phyloP scores from a whole-genome alignment of 92 coral and sea anemone genomes.

The Epizoanthus fatuus region DNA sequence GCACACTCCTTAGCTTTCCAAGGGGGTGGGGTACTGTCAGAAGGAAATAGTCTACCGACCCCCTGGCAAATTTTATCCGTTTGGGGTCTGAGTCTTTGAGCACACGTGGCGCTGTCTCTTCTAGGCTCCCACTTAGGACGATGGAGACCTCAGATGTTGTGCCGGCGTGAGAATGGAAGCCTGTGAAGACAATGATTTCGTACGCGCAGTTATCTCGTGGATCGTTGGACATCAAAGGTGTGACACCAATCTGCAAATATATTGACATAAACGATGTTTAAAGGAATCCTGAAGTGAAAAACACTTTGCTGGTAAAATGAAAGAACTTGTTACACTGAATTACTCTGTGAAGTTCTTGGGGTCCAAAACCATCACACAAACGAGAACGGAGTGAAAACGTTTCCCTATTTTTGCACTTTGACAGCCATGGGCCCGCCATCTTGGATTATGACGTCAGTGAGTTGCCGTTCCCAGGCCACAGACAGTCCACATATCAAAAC shows the following conservation, averaged over 20 bases:
- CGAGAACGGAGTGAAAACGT: too few relatives aligned
- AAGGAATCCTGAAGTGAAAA: too few relatives aligned
- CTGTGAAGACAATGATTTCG: slow-evolving; percentile 87
- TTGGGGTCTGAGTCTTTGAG: slow-evolving; percentile 69
- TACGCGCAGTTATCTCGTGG: slow-evolving; percentile 90
- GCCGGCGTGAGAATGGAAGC: slow-evolving; percentile 82
- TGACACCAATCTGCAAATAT: slow-evolving; percentile 78
- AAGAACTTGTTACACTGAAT: too few relatives aligned
- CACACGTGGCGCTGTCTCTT: slow-evolving; percentile 80
- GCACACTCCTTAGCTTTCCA: slow-evolving; percentile 64
- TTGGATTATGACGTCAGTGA: too few relatives aligned
- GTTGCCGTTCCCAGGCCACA: too few relatives aligned
- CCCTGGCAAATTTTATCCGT: slow-evolving; percentile 59
- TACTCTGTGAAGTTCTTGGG: too few relatives aligned
- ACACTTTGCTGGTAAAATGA: too few relatives aligned
- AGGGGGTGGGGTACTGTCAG: slow-evolving; percentile 85
- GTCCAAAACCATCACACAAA: too few relatives aligned
- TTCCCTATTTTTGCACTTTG: too few relatives aligned
- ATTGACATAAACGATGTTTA: background rate
- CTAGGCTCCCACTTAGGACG: slow-evolving; percentile 74
- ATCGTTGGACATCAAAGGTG: slow-evolving; percentile 94
- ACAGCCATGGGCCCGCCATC: too few relatives aligned
- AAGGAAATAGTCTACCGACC: slow-evolving; percentile 75
- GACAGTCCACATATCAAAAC: too few relatives aligned
- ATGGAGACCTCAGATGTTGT: slow-evolving; percentile 85